phyloP scores from a whole-genome alignment of 2,888 invertebrate genomes.

The Acronicta leporina region DNA sequence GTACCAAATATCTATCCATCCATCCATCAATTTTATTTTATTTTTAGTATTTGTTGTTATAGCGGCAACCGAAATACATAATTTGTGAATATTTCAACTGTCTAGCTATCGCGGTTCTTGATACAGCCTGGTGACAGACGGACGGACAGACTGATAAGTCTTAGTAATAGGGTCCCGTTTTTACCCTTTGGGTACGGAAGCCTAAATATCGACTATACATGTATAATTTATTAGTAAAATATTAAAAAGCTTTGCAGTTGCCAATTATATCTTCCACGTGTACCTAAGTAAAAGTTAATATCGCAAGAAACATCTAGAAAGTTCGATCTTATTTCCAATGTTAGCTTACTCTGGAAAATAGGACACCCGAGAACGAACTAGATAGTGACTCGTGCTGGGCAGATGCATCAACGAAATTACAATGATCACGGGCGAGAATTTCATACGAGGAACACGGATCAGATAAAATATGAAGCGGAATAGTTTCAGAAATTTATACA shows the following conservation, averaged over 20 bases:
- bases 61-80: too few relatives aligned
- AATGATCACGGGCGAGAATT: constrained; percentile 46
- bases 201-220: too few relatives aligned
- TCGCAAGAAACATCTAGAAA: constrained; percentile 29
- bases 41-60: too few relatives aligned
- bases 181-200: too few relatives aligned
- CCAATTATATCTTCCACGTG: background rate
- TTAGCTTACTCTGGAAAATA: constrained; percentile 48
- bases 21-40: too few relatives aligned
- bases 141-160: too few relatives aligned
- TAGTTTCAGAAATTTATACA: constrained; percentile 11
- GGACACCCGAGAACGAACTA: constrained; percentile 33
- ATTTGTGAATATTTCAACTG: too few relatives aligned
- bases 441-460: constrained; percentile 21
- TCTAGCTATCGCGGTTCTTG: too few relatives aligned
- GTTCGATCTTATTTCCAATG: constrained; percentile 45
- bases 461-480: constrained; percentile 20
- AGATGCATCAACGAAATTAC: constrained; percentile 58
- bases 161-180: too few relatives aligned
- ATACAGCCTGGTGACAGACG: too few relatives aligned
- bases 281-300: constrained; percentile 30
- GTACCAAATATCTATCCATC: too few relatives aligned
- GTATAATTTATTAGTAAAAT: too few relatives aligned
- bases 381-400: constrained; percentile 27
- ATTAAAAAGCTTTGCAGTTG: background rate